A percentile compares a stretch with the other conserved stretches of the same genome.
Conservation (phyloP, 2,797 vertebrate species). For the Oryzias sinensis region DNA sequence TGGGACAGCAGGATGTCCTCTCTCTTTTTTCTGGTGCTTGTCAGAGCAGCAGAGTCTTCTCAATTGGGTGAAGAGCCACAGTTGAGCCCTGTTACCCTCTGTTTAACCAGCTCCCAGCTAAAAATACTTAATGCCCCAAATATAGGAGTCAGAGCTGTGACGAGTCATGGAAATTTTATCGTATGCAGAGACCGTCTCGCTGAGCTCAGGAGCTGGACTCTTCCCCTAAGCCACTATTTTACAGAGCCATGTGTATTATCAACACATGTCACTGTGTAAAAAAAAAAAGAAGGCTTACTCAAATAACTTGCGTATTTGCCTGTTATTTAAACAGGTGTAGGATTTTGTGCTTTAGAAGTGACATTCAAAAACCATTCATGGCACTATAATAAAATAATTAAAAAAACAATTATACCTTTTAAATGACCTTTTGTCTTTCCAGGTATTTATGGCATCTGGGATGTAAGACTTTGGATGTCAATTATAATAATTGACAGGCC, state of each 20-base stretch:
- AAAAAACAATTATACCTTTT: too few species aligned
- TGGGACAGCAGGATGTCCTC: constrained; percentile 2
- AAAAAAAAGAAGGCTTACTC: neutral
- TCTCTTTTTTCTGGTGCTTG: constrained; percentile 46
- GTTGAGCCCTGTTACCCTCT: constrained; percentile 45
- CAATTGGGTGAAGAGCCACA: constrained; percentile 36
- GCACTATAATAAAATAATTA: too few species aligned
- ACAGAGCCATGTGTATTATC: constrained; percentile 4
- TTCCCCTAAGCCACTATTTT: neutral
- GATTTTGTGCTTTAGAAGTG: too few species aligned
- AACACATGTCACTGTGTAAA: constrained; percentile 10
- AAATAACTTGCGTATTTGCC: constrained; percentile 7
- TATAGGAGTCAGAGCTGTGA: constrained; percentile 45
- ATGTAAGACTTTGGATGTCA: too few species aligned
- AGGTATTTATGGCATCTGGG: too few species aligned
- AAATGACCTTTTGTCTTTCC: too few species aligned
- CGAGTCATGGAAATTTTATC: constrained; percentile 59
- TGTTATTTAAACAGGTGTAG: too few species aligned
- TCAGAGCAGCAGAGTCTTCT: constrained; percentile 29
- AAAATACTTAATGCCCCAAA: constrained; percentile 63
- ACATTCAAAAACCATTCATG: too few species aligned
- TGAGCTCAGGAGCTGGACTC: constrained; percentile 12
- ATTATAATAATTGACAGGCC: too few species aligned
- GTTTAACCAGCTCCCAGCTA: constrained; percentile 50
- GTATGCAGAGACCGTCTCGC: constrained; percentile 23